Evolutionary conservation across 2,113 vertebrate genomes (phyloP).

Genomic region (Tragelaphus strepsiceros): DNA sequence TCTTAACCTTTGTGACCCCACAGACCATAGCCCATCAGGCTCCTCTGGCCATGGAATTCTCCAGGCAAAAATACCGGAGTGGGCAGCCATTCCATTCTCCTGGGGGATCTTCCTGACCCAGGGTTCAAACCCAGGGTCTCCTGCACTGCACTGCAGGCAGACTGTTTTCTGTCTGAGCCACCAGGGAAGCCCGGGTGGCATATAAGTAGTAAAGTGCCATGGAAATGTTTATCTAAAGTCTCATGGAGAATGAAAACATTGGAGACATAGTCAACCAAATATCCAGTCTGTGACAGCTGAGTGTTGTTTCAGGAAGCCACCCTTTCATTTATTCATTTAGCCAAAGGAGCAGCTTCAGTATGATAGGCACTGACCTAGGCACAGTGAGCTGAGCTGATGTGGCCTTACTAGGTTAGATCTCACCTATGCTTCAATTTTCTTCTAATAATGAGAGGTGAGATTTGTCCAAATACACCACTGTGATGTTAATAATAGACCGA

Average conservation of each 20-base stretch:
- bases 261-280: neutral
- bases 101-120: neutral
- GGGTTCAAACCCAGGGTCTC: neutral
- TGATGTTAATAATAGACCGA: neutral
- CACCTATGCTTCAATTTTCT: neutral
- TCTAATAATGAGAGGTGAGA: neutral
- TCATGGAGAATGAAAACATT: neutral
- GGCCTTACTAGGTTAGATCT: neutral
- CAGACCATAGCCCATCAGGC: neutral
- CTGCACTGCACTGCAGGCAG: neutral
- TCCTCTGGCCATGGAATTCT: neutral
- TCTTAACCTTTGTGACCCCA: neutral
- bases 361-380: neutral
- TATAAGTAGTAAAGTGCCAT: neutral
- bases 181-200: neutral
- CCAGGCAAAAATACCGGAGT: neutral
- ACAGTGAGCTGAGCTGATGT: neutral
- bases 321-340: neutral
- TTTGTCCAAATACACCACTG: neutral
- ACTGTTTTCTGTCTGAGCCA: neutral
- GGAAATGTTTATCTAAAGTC: neutral
- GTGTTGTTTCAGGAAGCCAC: neutral
- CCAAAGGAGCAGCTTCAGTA: neutral
- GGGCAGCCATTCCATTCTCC: neutral
- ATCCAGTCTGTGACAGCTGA: neutral